A percentile compares a stretch with the other conserved stretches of the same genome.
phyloP scores from a whole-genome alignment of 2,113 vertebrate species.

The Protobothrops mucrosquamatus region DNA sequence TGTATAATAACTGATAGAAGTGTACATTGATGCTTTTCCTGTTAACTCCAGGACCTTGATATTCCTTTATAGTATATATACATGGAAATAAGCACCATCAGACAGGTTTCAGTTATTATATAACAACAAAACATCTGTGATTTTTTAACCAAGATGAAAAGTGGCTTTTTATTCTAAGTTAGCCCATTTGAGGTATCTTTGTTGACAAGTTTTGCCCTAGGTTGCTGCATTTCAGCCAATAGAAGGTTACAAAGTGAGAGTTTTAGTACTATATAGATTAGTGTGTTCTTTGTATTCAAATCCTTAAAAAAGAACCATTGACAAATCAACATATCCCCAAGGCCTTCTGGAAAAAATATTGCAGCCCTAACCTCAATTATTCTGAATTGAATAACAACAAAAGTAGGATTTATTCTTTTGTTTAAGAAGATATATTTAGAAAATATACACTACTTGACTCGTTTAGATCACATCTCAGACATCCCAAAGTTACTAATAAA shows the following conservation, averaged over 20 bases:
- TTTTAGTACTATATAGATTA: neutral
- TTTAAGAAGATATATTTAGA: neutral
- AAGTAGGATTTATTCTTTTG: neutral
- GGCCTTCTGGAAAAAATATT: neutral
- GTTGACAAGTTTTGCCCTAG: neutral
- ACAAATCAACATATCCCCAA: neutral
- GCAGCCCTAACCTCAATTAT: neutral
- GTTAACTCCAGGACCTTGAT: neutral
- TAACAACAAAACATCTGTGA: neutral
- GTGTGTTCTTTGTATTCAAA: neutral
- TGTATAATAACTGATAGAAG: neutral
- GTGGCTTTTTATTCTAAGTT: neutral
- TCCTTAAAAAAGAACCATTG: neutral
- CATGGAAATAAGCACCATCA: neutral
- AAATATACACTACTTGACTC: neutral
- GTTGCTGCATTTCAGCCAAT: neutral
- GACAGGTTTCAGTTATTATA: neutral
- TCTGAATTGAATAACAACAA: neutral
- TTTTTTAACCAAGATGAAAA: neutral
- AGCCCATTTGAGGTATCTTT: neutral
- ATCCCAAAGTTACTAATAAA: neutral
- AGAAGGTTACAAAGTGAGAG: neutral
- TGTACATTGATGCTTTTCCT: neutral
- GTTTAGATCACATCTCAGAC: neutral
- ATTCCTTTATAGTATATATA: neutral